phyloP scores from a whole-genome alignment of 2,888 invertebrate genomes.

The Antheraea assamensis region DNA sequence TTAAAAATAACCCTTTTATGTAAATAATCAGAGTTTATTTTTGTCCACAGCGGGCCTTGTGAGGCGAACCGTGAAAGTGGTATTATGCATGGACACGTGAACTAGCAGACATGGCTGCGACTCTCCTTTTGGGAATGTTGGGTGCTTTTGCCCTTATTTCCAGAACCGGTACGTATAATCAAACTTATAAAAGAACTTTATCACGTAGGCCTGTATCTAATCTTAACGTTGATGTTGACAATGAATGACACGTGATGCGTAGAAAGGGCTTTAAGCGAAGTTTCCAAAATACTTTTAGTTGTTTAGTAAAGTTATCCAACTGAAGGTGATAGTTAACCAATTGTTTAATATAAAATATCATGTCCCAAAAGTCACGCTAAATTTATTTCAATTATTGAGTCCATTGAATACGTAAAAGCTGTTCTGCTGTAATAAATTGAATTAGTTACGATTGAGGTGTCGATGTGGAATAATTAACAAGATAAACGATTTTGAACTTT shows the following conservation, averaged over 20 bases:
- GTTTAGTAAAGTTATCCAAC: too few species aligned
- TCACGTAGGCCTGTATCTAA: not conserved
- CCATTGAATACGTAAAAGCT: not conserved
- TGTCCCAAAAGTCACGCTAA: not conserved
- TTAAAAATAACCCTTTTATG: not conserved
- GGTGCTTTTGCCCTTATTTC: slow-evolving; percentile 68
- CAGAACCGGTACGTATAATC: slow-evolving; percentile 60
- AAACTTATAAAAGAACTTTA: slow-evolving; percentile 3
- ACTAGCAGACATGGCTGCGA: slow-evolving; percentile 63
- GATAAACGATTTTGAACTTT: not conserved
- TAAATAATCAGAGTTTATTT: slow-evolving; percentile 37
- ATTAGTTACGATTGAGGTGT: not conserved
- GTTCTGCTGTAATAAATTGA: not conserved
- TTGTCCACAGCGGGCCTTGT: slow-evolving; percentile 53
- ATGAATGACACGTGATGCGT: too few species aligned
- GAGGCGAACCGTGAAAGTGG: slow-evolving; percentile 53
- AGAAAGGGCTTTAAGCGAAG: too few species aligned
- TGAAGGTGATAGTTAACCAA: too few species aligned
- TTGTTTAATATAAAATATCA: not conserved
- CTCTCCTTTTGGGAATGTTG: slow-evolving; percentile 63
- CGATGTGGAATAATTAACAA: not conserved
- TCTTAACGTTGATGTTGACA: too few species aligned
- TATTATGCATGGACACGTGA: slow-evolving; percentile 65
- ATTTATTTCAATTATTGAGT: not conserved
- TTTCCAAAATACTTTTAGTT: too few species aligned